Base-by-base conservation (phyloP, 2,113 vertebrate genomes). In the Tautogolabrus adspersus region DNA sequence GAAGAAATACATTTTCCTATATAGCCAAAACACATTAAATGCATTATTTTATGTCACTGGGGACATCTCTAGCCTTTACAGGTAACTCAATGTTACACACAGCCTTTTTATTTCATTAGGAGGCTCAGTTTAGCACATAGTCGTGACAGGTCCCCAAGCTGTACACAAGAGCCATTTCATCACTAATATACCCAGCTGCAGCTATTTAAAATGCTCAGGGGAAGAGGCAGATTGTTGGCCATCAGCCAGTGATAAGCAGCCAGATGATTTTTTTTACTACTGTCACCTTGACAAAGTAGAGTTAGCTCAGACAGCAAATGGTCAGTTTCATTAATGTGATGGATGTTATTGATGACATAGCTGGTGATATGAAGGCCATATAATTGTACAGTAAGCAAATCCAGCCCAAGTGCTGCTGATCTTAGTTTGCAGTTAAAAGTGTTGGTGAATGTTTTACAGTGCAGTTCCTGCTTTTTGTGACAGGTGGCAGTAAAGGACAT, bases 51-150 rank as follows among this genome's bases (percentile, higher is more conserved):
- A 23, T 82, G 80, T 91, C 89, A 72, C 87, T 37, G 40, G 87
- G 87, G 91, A 89, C 75, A 84, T 71, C 79, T 89, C 75, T 40
- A 67, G 84, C 80, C 76, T 87, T 87, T 83, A 83, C 81, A 86
- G 82, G 79, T 88, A 88, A 85, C 84, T 86, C 82, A 74, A 49
- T 88, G 87, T 90, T 80, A 82, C 85, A 87, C 58, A 4, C 66
- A 75, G 83, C 67, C 71, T 86, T 85, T 91, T 89, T 90, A 90
- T 92, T 90, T 89, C 83, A 92, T 92, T 90, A 92, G 79, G 70
- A 85, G 65, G 75, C 82, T 82, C 75, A 88, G 85, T 92, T 88
- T 89, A 90, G 78, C 81, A 75, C 74, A 64, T 68, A 80, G 84
- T 72, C 44, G 23, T 67, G 67, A 85, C 85, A 84, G 79, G 79